These are phyloP conservation scores for Semnornis frantzii DNA, from an alignment of 2,113 vertebrate species.

Conservation along the genomic window DNA sequence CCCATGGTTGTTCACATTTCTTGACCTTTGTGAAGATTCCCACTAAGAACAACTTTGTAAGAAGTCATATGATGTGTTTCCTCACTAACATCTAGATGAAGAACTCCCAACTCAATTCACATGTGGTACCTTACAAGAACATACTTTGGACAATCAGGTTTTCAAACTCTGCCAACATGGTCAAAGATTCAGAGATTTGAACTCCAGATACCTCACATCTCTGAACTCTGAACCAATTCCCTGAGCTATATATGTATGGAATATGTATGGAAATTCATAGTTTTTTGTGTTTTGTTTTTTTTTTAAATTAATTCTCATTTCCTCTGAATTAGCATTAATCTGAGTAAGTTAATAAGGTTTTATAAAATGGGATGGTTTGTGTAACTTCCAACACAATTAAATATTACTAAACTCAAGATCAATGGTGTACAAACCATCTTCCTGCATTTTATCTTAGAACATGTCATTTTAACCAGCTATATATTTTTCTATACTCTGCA, in stretches of 20 bases:
- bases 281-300: not conserved
- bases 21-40: not conserved
- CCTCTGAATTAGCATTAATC: constrained; percentile 24
- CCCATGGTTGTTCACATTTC: not conserved
- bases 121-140: not conserved
- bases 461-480: not conserved
- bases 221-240: not conserved
- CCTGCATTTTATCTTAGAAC: constrained; percentile 21
- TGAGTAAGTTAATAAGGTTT: constrained; percentile 26
- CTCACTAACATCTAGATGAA: not conserved
- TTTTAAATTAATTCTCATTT: constrained; percentile 17
- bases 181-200: not conserved
- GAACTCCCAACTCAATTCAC: not conserved
- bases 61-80: not conserved
- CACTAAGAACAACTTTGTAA: not conserved
- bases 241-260: not conserved
- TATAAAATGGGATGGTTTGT: constrained; percentile 21
- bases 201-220: not conserved
- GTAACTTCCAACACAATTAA: constrained; percentile 63
- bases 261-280: constrained; percentile 10
- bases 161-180: not conserved
- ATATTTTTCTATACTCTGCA: not conserved
- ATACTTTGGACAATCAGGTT: not conserved
- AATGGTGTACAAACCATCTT: constrained; percentile 27
- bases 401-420: constrained; percentile 61